A percentile compares a stretch with the other conserved stretches of the same genome.
Evolutionary conservation across 2,797 vertebrate species (phyloP).

Genomic region (Notolepis coatsorum): DNA sequence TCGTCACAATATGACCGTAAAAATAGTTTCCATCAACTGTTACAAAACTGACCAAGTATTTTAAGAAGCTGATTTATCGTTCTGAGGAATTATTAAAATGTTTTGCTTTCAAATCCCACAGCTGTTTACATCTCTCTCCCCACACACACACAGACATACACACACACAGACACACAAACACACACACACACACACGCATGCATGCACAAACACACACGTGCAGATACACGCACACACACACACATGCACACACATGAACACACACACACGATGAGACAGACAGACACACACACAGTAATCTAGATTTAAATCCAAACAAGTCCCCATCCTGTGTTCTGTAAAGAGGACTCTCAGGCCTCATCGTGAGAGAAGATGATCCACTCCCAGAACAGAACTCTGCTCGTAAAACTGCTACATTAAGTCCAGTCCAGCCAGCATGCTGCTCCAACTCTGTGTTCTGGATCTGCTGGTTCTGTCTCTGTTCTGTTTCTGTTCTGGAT

Average conservation of each 20-base stretch:
- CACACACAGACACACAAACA: constrained; percentile 55
- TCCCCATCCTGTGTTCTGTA: constrained; percentile 56
- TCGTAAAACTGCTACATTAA: constrained; percentile 33
- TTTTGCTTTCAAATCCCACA: constrained; percentile 50
- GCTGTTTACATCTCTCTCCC: constrained; percentile 40
- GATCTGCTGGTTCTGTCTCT: too few species aligned
- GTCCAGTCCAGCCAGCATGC: constrained; percentile 36
- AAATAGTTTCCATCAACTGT: too few species aligned
- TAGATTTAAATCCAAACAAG: not conserved
- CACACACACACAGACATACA: not conserved
- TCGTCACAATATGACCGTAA: too few species aligned
- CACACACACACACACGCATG: not conserved
- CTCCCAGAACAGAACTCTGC: constrained; percentile 28
- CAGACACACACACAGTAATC: constrained; percentile 3
- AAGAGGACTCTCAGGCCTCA: constrained; percentile 63
- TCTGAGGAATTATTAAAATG: constrained; percentile 44
- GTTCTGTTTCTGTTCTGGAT: too few species aligned
- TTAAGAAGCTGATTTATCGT: not conserved
- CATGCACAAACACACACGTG: constrained; percentile 24
- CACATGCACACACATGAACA: not conserved
- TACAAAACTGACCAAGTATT: too few species aligned
- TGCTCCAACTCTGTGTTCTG: constrained; percentile 20
- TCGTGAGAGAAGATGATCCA: constrained; percentile 62
- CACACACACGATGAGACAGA: not conserved
- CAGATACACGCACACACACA: constrained; percentile 16